Evolutionary conservation across 2,888 invertebrate species (phyloP), one percentile per base, ranked within the genome.

Genomic region (Eustalomyia histrio): DNA sequence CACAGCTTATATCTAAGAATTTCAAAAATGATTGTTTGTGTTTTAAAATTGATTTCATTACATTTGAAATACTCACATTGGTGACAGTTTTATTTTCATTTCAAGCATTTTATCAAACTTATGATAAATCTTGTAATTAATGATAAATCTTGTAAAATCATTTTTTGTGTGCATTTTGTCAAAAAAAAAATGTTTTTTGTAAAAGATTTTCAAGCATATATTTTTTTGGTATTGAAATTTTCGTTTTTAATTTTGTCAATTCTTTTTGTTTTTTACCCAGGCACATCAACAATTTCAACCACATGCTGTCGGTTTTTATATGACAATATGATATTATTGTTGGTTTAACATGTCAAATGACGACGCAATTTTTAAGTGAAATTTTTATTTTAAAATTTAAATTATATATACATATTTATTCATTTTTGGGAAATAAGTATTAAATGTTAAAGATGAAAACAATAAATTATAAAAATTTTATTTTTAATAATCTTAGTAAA

Each of bases 311-410:
- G 10, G 24, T 39, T 73, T 43, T 47, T 63, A 6, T 57, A 33
- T 43, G 58, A 53, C 74, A 63, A 69, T 79, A 69, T 79, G 75
- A 64, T 74, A 39, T 60, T 68, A 58, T 63, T 71, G 53, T 58
- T 74, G 67, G 74, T 58, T 43, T 33, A 69, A 65, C 50, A 75
- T 69, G 69, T 65, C 69, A 69, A 75, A n/a, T 71, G 69, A 75
- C 69, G 71, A 75, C 6, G 29, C 33, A 78, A 72, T 67, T 43
- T 72, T 64, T 60, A 50, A 24, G 35, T 72, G 72, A 69, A 69
- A 39, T 65, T 47, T 50, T 47, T 24, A 3, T 47, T 35, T 35
- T 53, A 2, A 6, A 53, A 18, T 52, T 43, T n/a, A 43, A 21
- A 39, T 39, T 12, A 12, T 12, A 12, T 39, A 12, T 4, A 14